phyloP scores from a whole-genome alignment of 2,113 vertebrate species.

The Entomyzon cyanotis region DNA sequence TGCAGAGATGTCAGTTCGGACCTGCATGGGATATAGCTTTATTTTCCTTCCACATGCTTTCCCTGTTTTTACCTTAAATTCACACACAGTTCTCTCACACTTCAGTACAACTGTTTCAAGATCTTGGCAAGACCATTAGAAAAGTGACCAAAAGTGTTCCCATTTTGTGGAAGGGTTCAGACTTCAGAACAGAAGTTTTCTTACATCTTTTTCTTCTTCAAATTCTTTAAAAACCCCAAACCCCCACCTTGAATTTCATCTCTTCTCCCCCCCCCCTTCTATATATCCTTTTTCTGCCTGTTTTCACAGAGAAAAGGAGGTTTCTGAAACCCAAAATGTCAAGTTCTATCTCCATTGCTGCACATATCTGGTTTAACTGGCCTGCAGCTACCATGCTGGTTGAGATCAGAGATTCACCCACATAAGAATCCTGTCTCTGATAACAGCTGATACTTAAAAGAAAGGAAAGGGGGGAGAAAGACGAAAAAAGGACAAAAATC shows the following conservation, averaged over 20 bases:
- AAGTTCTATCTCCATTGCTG: not conserved
- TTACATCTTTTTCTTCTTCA: not conserved
- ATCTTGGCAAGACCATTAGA: not conserved
- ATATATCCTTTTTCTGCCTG: not conserved
- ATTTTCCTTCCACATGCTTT: not conserved
- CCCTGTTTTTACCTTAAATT: not conserved
- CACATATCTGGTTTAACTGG: not conserved
- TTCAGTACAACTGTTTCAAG: not conserved
- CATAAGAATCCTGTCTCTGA: constrained; percentile 6
- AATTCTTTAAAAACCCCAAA: not conserved
- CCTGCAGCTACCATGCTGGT: constrained; percentile 1
- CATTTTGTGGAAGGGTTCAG: not conserved
- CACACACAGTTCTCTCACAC: not conserved
- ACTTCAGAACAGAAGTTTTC: not conserved
- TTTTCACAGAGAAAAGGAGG: not conserved
- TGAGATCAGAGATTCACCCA: constrained; percentile 25
- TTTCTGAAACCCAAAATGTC: constrained; percentile 43
- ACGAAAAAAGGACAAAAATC: not conserved
- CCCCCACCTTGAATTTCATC: not conserved
- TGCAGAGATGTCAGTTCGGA: not conserved
- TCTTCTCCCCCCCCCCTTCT: not conserved
- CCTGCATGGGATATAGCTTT: not conserved
- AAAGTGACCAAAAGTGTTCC: not conserved
- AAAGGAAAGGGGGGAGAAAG: not conserved
- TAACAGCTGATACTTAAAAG: constrained; percentile 37